phyloP scores from a whole-genome alignment of 2,113 vertebrate species.

The Eurystomus gularis region DNA sequence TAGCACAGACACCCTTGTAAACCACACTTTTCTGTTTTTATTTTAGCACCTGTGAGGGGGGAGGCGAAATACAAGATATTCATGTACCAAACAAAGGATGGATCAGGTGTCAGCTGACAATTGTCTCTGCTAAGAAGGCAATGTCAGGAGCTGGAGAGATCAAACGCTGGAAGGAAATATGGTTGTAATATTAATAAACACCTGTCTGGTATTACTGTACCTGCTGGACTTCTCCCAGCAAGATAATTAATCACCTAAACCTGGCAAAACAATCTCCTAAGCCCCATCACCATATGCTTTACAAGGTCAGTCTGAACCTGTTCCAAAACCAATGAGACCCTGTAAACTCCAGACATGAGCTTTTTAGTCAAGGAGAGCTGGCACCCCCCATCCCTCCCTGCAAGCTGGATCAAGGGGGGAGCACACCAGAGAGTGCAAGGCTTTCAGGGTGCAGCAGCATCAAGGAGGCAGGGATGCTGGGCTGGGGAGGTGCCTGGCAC shows the following conservation, averaged over 20 bases:
- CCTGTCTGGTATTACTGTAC: slow-evolving; percentile 54
- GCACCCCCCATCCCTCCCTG: not conserved
- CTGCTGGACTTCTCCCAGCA: slow-evolving; percentile 45
- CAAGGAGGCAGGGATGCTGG: fast-evolving
- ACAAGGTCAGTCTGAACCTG: not conserved
- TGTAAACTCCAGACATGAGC: not conserved
- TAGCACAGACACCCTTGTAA: not conserved
- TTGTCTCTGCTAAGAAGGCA: slow-evolving; percentile 31
- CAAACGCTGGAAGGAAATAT: slow-evolving; percentile 51
- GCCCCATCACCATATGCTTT: not conserved
- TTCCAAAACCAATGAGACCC: not conserved
- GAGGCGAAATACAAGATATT: not conserved
- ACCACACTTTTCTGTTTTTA: slow-evolving; percentile 45
- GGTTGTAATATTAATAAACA: slow-evolving; percentile 70
- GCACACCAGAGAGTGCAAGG: fast-evolving
- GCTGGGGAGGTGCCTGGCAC: not conserved
- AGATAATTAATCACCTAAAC: slow-evolving; percentile 60
- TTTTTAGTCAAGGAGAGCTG: not conserved
- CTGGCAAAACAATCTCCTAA: slow-evolving; percentile 48
- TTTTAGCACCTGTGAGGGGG: slow-evolving; percentile 58
- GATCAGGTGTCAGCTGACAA: slow-evolving; percentile 36
- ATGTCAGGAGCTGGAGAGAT: slow-evolving; percentile 20
- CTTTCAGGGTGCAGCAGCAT: not conserved
- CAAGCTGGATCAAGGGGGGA: not conserved
- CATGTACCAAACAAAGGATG: slow-evolving; percentile 17